These are phyloP conservation scores for Lasioglossum morio DNA, from an alignment of 2,888 invertebrate species.

Conservation along the genomic window DNA sequence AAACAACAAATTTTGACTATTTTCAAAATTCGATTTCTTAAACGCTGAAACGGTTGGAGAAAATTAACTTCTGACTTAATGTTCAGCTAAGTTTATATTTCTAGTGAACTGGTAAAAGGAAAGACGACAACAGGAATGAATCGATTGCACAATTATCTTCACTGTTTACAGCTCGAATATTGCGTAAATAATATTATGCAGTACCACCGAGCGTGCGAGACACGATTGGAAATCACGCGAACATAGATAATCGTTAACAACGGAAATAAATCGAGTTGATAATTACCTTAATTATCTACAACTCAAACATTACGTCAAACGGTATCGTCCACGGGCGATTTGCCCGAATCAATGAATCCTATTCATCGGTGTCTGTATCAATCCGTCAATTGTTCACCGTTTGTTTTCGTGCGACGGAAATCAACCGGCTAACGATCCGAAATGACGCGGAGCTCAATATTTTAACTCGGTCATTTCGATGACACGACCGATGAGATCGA, in stretches of 20 bases:
- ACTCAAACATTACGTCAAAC: not conserved
- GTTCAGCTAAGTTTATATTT: not conserved
- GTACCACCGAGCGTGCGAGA: not conserved
- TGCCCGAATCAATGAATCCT: conserved; percentile 3
- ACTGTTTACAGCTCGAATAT: not conserved
- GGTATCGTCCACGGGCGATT: conserved; percentile 2
- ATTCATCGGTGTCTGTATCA: conserved; percentile 7
- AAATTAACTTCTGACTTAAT: not conserved
- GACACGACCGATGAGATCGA: conserved; percentile 45
- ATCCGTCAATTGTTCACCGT: conserved; percentile 25
- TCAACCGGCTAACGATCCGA: conserved; percentile 40
- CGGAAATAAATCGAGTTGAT: conserved; percentile 1
- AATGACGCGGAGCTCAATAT: conserved; percentile 43
- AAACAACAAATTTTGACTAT: no score
- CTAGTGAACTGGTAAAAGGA: not conserved
- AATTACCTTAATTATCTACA: conserved; percentile 9
- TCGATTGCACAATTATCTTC: not conserved
- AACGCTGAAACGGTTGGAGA: not conserved
- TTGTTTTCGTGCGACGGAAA: conserved; percentile 45
- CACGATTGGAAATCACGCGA: not conserved
- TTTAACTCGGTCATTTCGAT: conserved; percentile 48
- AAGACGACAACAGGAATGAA: not conserved
- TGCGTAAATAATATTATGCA: not conserved
- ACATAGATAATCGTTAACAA: not conserved
- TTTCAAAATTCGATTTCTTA: not conserved